Percentiles rank a stretch among this genome's conserved stretches.
phyloP scores from a whole-genome alignment of 1,140 invertebrate species.

The Pseudomyrmex dendroicus region DNA sequence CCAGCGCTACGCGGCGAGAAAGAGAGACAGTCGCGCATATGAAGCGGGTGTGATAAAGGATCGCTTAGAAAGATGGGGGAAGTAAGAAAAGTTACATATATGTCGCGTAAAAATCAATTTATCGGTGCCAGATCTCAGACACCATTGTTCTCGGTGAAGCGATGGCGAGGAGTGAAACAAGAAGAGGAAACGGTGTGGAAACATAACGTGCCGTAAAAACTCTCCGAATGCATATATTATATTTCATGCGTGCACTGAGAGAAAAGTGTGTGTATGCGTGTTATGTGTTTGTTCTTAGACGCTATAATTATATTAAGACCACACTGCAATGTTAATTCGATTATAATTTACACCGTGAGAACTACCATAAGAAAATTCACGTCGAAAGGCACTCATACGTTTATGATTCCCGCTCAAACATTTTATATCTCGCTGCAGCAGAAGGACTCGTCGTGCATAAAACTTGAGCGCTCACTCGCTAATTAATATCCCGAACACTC shows the following conservation, averaged over 20 bases:
- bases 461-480: conserved; percentile 5
- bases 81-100: conserved; percentile 66
- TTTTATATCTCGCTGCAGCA: background rate
- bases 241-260: conserved; percentile 37
- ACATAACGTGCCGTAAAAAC: conserved; percentile 67
- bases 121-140: conserved; percentile 82
- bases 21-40: conserved; percentile 18
- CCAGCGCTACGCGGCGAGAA: conserved; percentile 28
- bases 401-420: too few relatives aligned
- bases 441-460: conserved; percentile 32
- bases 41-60: conserved; percentile 52
- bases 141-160: conserved; percentile 78
- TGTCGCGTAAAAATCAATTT: conserved; percentile 83
- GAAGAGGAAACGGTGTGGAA: conserved; percentile 64
- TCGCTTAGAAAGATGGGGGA: background rate
- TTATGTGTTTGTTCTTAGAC: too few relatives aligned
- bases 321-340: too few relatives aligned
- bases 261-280: too few relatives aligned
- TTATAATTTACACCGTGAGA: too few relatives aligned
- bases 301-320: too few relatives aligned
- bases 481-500: conserved; percentile 49
- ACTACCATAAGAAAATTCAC: too few relatives aligned
- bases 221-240: conserved; percentile 67
- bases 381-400: too few relatives aligned
- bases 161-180: background rate